Conservation (phyloP, 1,140 invertebrate genomes). For the Apis dorsata region DNA sequence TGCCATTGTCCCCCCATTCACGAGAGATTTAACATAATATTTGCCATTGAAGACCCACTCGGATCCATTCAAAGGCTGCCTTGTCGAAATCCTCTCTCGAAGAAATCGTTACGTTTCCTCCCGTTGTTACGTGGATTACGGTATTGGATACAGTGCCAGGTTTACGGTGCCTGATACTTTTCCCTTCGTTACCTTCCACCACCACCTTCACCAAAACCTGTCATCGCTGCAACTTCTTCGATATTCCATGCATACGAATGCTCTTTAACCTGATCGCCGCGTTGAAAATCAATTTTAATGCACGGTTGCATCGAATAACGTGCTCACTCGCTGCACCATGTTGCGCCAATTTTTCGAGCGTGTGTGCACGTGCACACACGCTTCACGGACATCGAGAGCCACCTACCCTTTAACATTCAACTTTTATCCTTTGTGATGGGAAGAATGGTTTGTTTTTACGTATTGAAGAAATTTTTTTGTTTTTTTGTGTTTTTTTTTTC, state of each 20-base stretch:
- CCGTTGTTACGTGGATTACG: too few species aligned
- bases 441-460: too few species aligned
- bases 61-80: slow-evolving; percentile 40
- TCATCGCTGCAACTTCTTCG: background rate
- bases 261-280: background rate
- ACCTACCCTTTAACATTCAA: too few species aligned
- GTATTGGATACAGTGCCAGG: too few species aligned
- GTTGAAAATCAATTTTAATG: background rate
- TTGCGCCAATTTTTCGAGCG: background rate
- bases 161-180: background rate
- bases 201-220: background rate
- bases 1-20: slow-evolving; percentile 76
- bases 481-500: too few species aligned
- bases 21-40: slow-evolving; percentile 79
- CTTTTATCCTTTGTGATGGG: too few species aligned
- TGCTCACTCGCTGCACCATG: background rate
- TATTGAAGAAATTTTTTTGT: too few species aligned
- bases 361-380: too few species aligned
- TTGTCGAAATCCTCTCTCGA: slow-evolving; percentile 43
- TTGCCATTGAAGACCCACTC: slow-evolving; percentile 76
- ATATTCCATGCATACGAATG: background rate
- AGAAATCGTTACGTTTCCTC: slow-evolving; percentile 28
- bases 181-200: background rate
- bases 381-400: too few species aligned
- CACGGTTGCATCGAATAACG: background rate